A percentile compares a stretch with the other conserved stretches of the same genome.
These are phyloP conservation scores for Macaca nemestrina DNA, from an alignment of 2,113 vertebrate genomes.

Conservation along the genomic window DNA sequence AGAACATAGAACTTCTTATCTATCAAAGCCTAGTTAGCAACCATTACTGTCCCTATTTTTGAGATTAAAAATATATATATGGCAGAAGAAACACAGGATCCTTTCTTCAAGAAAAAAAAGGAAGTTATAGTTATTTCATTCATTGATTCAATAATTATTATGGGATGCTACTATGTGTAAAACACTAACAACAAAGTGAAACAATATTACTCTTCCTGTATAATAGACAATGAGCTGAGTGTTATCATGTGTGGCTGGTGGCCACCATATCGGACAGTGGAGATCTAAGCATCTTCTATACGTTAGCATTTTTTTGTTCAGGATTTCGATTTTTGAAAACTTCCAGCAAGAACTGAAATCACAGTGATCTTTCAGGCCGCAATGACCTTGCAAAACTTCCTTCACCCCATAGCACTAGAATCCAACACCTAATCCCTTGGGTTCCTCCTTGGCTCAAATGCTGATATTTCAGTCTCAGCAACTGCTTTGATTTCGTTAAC, in stretches of 20 bases:
- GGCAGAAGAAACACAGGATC: neutral
- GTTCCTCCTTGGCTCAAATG: neutral
- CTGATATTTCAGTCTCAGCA: neutral
- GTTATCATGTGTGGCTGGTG: rapidly evolving
- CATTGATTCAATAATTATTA: neutral
- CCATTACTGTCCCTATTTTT: neutral
- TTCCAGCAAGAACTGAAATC: neutral
- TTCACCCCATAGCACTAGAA: neutral
- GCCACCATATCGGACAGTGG: no score
- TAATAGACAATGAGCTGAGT: neutral
- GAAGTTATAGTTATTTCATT: neutral
- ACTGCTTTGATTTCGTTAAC: neutral
- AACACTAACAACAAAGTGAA: neutral
- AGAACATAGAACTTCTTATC: neutral
- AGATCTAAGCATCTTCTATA: neutral
- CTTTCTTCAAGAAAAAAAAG: neutral
- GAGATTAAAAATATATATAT: neutral
- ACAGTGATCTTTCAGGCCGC: no score
- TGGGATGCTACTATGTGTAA: neutral
- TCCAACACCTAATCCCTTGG: neutral
- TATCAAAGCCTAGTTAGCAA: neutral
- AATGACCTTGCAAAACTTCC: neutral
- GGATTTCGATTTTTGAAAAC: neutral
- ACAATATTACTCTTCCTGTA: neutral
- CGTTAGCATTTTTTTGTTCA: neutral